Percentiles rank a stretch among this genome's conserved stretches.
Evolutionary conservation across 2,888 invertebrate genomes (phyloP).

Genomic region (Molorchus minor): DNA sequence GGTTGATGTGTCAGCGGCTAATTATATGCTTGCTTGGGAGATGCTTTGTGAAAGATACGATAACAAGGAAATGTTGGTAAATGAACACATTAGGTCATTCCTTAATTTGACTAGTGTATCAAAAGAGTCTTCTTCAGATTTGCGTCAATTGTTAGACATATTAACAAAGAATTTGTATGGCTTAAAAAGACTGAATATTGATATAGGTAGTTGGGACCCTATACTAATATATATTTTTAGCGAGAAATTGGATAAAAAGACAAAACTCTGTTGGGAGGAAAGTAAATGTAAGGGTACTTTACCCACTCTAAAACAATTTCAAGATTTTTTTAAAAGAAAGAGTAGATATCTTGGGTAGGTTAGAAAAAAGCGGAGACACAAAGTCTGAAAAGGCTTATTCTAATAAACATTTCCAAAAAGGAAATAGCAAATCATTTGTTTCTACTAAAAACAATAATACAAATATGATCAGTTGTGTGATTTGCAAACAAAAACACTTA

Average conservation of each 20-base stretch:
- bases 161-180: neutral
- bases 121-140: neutral
- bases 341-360: neutral
- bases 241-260: neutral
- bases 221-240: neutral
- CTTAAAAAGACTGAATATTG: neutral
- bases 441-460: neutral
- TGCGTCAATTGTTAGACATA: neutral
- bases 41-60: neutral
- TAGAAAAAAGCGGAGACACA: neutral
- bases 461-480: neutral
- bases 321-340: slow-evolving; percentile 4
- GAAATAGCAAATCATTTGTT: no score
- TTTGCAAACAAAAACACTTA: slow-evolving; percentile 1
- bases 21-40: neutral
- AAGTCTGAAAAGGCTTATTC: neutral
- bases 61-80: neutral
- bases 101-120: neutral
- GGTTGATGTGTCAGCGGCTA: neutral
- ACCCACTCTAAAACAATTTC: slow-evolving; percentile 6
- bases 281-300: neutral
- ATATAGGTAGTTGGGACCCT: neutral
- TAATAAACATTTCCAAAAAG: no score
- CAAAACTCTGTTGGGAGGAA: slow-evolving; percentile 4
- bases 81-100: neutral